Percentiles rank a stretch among this genome's conserved stretches.
These are phyloP conservation scores for Trimorus sp. DNA, from an alignment of 2,888 invertebrate genomes.

Conservation along the genomic window DNA sequence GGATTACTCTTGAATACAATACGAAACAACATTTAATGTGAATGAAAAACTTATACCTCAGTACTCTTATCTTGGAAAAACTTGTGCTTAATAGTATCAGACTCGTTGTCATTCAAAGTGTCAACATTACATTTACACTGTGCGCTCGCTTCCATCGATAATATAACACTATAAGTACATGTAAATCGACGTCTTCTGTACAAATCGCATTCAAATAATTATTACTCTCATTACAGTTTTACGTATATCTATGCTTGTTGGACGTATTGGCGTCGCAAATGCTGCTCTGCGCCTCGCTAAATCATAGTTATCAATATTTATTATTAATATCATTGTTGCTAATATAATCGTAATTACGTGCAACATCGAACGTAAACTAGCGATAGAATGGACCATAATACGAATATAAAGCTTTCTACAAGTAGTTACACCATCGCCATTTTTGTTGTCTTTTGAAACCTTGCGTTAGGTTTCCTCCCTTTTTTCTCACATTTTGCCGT, in stretches of 20 bases:
- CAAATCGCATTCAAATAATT: conserved; percentile 72
- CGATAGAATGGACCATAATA: conserved; percentile 70
- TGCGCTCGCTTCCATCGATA: conserved; percentile 54
- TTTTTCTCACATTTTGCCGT: conserved; percentile 74
- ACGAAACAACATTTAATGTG: conserved; percentile 29
- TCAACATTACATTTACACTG: conserved; percentile 61
- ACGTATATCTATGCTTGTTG: conserved; percentile 77
- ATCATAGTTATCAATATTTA: conserved; percentile 70
- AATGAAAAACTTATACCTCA: conserved; percentile 26
- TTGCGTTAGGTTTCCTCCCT: conserved; percentile 6
- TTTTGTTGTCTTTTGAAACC: conserved; percentile 27
- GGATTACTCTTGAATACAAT: conserved; percentile 11
- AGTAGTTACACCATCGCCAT: conserved; percentile 75
- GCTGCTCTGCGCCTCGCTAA: conserved; percentile 67
- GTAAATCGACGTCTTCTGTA: conserved; percentile 71
- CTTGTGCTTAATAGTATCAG: conserved; percentile 50
- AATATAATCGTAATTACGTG: conserved; percentile 71
- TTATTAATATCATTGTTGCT: conserved; percentile 69
- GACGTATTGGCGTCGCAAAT: conserved; percentile 77
- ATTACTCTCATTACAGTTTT: conserved; percentile 68
- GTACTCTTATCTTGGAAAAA: conserved; percentile 38
- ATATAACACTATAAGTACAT: conserved; percentile 64
- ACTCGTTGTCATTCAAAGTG: conserved; percentile 65
- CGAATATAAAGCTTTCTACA: conserved; percentile 78
- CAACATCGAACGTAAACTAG: conserved; percentile 79